Percentiles rank a stretch among this genome's conserved stretches.
Conservation (phyloP, 2,888 invertebrate genomes). For the Eupelmus urozonus region DNA sequence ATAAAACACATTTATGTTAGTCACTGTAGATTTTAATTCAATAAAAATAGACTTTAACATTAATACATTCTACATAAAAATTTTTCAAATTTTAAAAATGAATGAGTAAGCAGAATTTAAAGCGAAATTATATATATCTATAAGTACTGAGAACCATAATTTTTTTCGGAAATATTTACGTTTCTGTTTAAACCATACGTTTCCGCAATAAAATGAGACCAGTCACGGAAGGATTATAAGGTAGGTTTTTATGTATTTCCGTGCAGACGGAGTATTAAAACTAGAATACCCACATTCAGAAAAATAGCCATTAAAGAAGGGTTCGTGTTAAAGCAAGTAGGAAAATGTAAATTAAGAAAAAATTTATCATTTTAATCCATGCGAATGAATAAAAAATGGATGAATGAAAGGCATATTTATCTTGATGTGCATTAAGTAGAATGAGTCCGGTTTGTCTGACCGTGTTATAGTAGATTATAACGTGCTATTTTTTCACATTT, state of each 20-base stretch:
- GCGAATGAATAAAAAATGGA: neutral
- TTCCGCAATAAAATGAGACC: neutral
- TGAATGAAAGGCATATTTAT: too few relatives aligned
- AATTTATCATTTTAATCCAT: neutral
- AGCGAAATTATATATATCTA: neutral
- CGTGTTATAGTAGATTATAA: too few relatives aligned
- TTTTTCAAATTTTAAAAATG: neutral
- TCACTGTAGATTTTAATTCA: too few relatives aligned
- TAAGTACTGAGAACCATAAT: neutral
- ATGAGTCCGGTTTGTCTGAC: neutral
- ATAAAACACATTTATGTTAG: too few relatives aligned
- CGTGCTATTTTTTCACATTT: too few relatives aligned
- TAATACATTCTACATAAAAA: too few relatives aligned
- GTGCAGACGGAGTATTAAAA: neutral
- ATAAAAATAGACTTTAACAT: too few relatives aligned
- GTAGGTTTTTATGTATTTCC: slow-evolving; percentile 7
- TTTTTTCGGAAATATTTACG: neutral
- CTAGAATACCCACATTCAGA: neutral
- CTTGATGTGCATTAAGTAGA: neutral
- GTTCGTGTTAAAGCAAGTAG: neutral
- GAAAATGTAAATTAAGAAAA: neutral
- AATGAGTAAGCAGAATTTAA: neutral
- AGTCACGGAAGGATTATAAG: slow-evolving; percentile 19
- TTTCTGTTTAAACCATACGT: neutral
- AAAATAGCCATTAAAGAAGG: neutral